Conservation (phyloP, 2,888 invertebrate species). For the Liodrosophila aerea region DNA sequence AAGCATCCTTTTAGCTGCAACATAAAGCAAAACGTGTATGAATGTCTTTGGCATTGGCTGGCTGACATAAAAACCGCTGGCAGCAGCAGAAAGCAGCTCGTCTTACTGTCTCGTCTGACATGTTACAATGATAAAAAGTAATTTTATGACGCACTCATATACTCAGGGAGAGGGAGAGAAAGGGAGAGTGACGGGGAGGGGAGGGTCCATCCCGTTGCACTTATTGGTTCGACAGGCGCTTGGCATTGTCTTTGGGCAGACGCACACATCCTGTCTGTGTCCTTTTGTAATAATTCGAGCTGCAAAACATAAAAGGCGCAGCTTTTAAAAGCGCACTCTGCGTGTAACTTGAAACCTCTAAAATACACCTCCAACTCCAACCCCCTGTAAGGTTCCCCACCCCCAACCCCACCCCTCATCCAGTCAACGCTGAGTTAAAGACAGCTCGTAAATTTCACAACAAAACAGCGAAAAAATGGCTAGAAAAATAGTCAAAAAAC, state of each 20-base stretch:
- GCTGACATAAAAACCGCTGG: constrained; percentile 56
- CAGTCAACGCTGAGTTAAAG: constrained; percentile 22
- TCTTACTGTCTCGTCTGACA: constrained; percentile 45
- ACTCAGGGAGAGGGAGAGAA: not conserved
- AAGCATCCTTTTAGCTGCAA: constrained; percentile 69
- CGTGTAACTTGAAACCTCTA: constrained; percentile 53
- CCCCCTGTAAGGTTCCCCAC: too few species aligned
- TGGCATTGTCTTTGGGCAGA: constrained; percentile 56
- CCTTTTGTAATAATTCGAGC: constrained; percentile 61
- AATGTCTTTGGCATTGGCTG: constrained; percentile 61
- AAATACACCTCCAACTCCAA: too few species aligned
- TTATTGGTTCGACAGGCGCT: constrained; percentile 61
- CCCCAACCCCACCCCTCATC: not conserved
- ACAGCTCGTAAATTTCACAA: constrained; percentile 37
- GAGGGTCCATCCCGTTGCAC: constrained; percentile 40
- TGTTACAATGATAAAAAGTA: constrained; percentile 79
- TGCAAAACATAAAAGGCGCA: constrained; percentile 55
- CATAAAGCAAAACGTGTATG: constrained; percentile 69
- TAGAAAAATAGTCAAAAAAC: constrained; percentile 29
- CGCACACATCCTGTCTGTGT: constrained; percentile 39
- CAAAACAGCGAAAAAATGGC: constrained; percentile 3
- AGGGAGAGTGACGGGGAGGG: constrained; percentile 1
- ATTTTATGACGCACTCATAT: constrained; percentile 77
- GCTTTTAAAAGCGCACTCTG: constrained; percentile 60
- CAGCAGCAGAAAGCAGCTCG: constrained; percentile 41